These are phyloP conservation scores for Aromia moschata DNA, from an alignment of 2,888 invertebrate genomes.

Conservation along the genomic window DNA sequence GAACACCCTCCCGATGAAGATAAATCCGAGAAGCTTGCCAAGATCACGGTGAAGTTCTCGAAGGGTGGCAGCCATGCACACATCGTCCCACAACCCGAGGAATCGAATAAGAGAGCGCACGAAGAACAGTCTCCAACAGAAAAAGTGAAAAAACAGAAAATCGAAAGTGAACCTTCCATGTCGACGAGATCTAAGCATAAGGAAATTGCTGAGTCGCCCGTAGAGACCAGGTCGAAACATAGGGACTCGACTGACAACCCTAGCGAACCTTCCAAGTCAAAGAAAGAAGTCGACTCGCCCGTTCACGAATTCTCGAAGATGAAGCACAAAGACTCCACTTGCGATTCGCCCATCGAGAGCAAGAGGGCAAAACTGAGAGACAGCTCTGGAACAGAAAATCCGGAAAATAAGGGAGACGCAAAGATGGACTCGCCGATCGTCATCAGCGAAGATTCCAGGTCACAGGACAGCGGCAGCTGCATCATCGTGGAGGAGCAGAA, in stretches of 20 bases:
- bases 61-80: conserved; percentile 62
- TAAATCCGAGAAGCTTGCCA: conserved; percentile 62
- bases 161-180: conserved; percentile 31
- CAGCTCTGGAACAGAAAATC: conserved; percentile 23
- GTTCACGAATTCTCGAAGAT: neutral
- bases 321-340: conserved; percentile 20
- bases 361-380: conserved; percentile 25
- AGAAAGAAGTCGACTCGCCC: conserved; percentile 6
- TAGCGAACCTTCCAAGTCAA: conserved; percentile 1
- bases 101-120: conserved; percentile 38
- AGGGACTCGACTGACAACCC: conserved; percentile 18
- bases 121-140: conserved; percentile 40
- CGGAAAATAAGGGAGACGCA: conserved; percentile 45
- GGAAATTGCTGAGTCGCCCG: conserved; percentile 11
- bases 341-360: conserved; percentile 25
- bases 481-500: conserved; percentile 41
- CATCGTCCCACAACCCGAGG: conserved; percentile 54
- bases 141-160: conserved; percentile 41
- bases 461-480: conserved; percentile 47
- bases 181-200: conserved; percentile 34
- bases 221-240: conserved; percentile 21
- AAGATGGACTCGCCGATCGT: conserved; percentile 47
- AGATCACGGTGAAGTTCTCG: conserved; percentile 67
- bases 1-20: conserved; percentile 51
- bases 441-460: conserved; percentile 50